These are phyloP conservation scores for Falco punctatus DNA, from an alignment of 2,113 vertebrate genomes.

Conservation along the genomic window DNA sequence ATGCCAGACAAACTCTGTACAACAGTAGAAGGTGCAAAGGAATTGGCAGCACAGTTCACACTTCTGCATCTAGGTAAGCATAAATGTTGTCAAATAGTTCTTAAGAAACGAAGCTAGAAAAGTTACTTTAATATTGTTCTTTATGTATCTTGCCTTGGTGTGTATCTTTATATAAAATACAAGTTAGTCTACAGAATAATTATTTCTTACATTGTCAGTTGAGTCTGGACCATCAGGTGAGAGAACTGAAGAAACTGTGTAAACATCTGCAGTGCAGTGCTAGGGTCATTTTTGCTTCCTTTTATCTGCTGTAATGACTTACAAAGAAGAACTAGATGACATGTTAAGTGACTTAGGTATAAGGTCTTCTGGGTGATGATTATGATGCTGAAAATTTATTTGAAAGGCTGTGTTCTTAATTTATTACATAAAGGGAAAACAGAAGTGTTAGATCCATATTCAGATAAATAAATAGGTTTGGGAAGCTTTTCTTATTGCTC, in stretches of 20 bases:
- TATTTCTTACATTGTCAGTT: background rate
- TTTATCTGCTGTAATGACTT: background rate
- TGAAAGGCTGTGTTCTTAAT: background rate
- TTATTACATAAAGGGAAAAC: background rate
- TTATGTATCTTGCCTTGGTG: background rate
- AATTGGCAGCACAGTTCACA: slow-evolving; percentile 89
- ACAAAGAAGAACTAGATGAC: background rate
- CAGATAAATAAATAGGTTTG: background rate
- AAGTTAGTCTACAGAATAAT: background rate
- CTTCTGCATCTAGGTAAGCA: slow-evolving; percentile 87
- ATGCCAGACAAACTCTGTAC: slow-evolving; percentile 90
- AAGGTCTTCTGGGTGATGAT: background rate
- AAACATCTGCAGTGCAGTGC: background rate
- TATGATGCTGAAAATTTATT: background rate
- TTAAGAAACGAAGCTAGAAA: background rate
- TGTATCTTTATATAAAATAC: background rate
- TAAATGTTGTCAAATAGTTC: background rate
- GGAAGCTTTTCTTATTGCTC: background rate
- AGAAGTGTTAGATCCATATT: background rate
- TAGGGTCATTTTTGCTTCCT: background rate
- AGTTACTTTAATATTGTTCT: background rate
- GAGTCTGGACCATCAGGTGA: slow-evolving; percentile 13
- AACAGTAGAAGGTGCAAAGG: slow-evolving; percentile 90
- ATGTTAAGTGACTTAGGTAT: background rate
- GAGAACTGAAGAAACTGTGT: background rate